phyloP scores from a whole-genome alignment of 1,140 invertebrate species.

The Drosophila sturtevanti region DNA sequence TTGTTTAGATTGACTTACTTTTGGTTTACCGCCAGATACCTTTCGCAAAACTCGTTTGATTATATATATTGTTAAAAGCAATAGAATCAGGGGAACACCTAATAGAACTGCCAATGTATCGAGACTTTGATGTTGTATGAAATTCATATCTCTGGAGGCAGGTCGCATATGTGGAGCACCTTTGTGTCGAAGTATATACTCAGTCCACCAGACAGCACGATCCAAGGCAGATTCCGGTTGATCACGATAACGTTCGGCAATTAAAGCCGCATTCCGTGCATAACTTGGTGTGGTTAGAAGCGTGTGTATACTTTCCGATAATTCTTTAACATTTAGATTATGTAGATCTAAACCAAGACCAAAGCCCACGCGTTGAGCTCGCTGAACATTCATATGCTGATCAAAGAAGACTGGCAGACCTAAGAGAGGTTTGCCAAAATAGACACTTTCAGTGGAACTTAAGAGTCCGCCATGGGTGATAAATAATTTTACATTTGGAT shows the following conservation, averaged over 20 bases:
- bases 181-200: slow-evolving; percentile 86
- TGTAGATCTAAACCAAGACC: slow-evolving; percentile 81
- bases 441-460: slow-evolving; percentile 88
- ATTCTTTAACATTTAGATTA: slow-evolving; percentile 71
- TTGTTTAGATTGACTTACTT: neutral
- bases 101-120: slow-evolving; percentile 78
- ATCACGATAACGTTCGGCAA: slow-evolving; percentile 85
- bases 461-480: slow-evolving; percentile 89
- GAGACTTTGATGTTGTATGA: slow-evolving; percentile 83
- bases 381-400: slow-evolving; percentile 85
- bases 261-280: slow-evolving; percentile 78
- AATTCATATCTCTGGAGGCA: slow-evolving; percentile 53
- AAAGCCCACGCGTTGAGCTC: slow-evolving; percentile 82
- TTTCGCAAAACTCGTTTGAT: neutral
- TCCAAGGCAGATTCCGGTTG: slow-evolving; percentile 85
- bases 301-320: slow-evolving; percentile 68
- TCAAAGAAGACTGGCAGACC: slow-evolving; percentile 88
- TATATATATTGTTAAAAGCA: neutral
- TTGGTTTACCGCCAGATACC: slow-evolving; percentile 5
- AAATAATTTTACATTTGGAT: slow-evolving; percentile 87
- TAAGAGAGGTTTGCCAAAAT: slow-evolving; percentile 88
- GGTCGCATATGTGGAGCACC: slow-evolving; percentile 70
- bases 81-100: slow-evolving; percentile 21
- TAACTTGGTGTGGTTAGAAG: slow-evolving; percentile 78
- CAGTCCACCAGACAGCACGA: slow-evolving; percentile 88